These are phyloP conservation scores for Zelleria hepariella DNA, from an alignment of 2,888 invertebrate genomes.

Conservation along the genomic window DNA sequence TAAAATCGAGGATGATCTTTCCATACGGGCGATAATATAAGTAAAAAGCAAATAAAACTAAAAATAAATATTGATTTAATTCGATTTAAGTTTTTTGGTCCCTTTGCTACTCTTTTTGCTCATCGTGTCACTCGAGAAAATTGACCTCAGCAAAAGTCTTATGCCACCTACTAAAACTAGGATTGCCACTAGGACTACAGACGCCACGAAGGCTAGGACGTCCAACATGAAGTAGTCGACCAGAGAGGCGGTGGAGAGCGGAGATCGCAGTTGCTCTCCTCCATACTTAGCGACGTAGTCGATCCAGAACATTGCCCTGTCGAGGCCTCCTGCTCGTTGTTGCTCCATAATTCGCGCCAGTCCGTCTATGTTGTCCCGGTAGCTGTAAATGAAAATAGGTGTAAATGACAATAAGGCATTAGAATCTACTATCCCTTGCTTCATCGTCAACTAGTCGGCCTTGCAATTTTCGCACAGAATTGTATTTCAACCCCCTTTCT, in stretches of 20 bases:
- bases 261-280: constrained; percentile 1
- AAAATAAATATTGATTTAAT: not conserved
- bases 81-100: not conserved
- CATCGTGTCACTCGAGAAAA: not conserved
- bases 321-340: constrained; percentile 4
- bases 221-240: constrained; percentile 2
- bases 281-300: constrained; percentile 6
- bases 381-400: not conserved
- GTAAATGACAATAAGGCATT: not conserved
- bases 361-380: not conserved
- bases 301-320: constrained; percentile 4
- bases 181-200: not conserved
- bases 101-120: not conserved
- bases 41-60: no score
- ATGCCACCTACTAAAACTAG: not conserved
- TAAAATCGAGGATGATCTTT: no score
- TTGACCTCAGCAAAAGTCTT: not conserved
- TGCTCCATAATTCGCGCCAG: constrained; percentile 1
- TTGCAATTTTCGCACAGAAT: no score
- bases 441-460: not conserved
- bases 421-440: not conserved
- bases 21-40: no score
- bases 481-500: no score
- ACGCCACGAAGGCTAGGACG: not conserved
- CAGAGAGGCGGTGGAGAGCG: constrained; percentile 1